These are phyloP conservation scores for Sapajus apella DNA, from an alignment of 2,113 vertebrate species.

Conservation along the genomic window DNA sequence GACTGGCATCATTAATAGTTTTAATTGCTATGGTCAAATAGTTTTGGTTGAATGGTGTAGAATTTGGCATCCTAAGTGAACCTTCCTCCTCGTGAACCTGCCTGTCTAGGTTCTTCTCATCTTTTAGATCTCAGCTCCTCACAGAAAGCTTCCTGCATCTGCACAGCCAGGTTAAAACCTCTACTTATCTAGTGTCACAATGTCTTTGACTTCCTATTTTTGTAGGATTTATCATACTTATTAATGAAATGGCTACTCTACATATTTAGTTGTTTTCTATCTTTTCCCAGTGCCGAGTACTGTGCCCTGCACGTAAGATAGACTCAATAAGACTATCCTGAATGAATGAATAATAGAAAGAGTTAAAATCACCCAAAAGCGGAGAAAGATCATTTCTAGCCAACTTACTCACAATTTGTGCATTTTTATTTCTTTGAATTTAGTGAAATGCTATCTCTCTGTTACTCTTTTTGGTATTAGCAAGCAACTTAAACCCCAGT, in stretches of 20 bases:
- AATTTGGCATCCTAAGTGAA: slow-evolving; percentile 67
- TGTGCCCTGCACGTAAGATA: background rate
- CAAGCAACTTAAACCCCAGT: background rate
- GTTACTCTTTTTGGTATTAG: background rate
- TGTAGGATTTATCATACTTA: background rate
- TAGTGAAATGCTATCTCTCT: background rate
- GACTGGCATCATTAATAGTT: slow-evolving; percentile 67
- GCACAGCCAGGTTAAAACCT: background rate
- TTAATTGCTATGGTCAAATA: slow-evolving; percentile 73
- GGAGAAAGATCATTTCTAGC: background rate
- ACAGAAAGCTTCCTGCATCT: background rate
- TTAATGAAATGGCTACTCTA: background rate
- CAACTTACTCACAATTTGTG: background rate
- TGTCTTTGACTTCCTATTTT: background rate
- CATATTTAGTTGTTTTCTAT: background rate
- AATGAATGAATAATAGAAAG: background rate
- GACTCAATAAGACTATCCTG: background rate
- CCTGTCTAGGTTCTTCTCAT: background rate
- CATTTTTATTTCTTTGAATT: slow-evolving; percentile 25
- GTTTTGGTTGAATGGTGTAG: slow-evolving; percentile 66
- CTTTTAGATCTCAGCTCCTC: background rate
- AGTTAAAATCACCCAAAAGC: background rate
- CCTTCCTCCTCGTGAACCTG: background rate
- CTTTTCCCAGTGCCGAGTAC: background rate
- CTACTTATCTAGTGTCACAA: background rate